Evolutionary conservation across 2,113 vertebrate species (phyloP).

Genomic region (Nestor notabilis): DNA sequence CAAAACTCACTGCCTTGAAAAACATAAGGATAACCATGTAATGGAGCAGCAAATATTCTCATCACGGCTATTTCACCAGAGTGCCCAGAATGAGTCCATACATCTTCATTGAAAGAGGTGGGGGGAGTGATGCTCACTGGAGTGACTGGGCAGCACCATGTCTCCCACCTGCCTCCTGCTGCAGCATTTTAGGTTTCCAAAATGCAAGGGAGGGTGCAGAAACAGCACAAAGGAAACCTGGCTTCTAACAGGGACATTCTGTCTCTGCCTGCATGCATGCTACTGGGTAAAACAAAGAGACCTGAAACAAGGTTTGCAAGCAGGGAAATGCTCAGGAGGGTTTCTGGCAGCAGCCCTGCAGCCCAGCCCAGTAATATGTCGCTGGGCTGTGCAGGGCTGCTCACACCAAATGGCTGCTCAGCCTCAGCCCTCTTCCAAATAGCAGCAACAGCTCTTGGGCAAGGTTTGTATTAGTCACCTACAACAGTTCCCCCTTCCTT

Average conservation of each 20-base stretch:
- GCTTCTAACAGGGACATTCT: background rate
- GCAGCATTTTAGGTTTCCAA: fast-evolving
- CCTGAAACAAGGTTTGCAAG: no score
- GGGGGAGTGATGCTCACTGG: background rate
- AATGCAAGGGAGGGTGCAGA: background rate
- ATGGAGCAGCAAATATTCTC: background rate
- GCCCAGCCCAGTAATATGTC: fast-evolving
- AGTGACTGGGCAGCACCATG: background rate
- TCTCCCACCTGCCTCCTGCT: background rate
- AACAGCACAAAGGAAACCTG: background rate
- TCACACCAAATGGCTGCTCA: background rate
- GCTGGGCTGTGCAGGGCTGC: background rate
- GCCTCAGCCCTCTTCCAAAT: background rate
- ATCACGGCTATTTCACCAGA: background rate
- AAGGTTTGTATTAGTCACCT: background rate
- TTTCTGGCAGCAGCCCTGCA: background rate
- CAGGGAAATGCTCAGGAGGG: background rate
- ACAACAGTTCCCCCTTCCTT: background rate
- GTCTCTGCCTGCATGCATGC: fast-evolving
- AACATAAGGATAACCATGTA: background rate
- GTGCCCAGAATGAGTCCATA: background rate
- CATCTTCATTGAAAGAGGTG: background rate
- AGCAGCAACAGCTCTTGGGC: background rate
- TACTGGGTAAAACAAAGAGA: background rate
- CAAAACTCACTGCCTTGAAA: background rate